Evolutionary conservation across 2,888 invertebrate genomes (phyloP), one percentile per base, ranked within the genome.

Genomic region (Eremobia ochroleuca): DNA sequence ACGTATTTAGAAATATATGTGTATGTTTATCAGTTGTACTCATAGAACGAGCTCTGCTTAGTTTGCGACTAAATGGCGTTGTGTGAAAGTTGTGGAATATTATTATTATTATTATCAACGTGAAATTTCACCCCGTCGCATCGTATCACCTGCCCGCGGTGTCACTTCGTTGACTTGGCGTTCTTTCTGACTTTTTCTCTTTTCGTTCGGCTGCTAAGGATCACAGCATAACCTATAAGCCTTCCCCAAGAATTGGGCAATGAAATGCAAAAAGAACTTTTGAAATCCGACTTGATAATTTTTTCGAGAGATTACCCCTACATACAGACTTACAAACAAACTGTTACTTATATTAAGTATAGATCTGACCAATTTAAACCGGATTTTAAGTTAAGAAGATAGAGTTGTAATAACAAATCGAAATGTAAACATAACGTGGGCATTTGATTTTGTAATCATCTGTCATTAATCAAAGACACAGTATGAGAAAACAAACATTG

Each of bases 351-450:
- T 25, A 52, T n/a, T 52, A 52, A n/a, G 25, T 52, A 52, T 55
- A 13, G 21, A 28, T 66, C 46, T 73, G 13, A 66, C 15, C 31
- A n/a, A 66, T 43, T 73, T 73, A 21, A 59, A 43, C 34, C 9
- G 49, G 34, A 52, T 73, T 64, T 31, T 28, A 31, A 2, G 55
- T 31, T 9, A 18, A 59, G 1, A 58, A 58, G 18, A 13, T 15
- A 28, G 0, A 43, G 70, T 28, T 0, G 3, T n/a, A 18, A 52
- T 21, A 18, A 73, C 8, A 25, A 52, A 61, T 18, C 1, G n/a
- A 15, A 5, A 8, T 46, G 9, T 52, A 1, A 43, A 34, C 0
- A 43, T 1, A 34, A 37, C n/a, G 11, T 40, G 15, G 37, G n/a
- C 8, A 59, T n/a, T 40, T 31, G n/a, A 40, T 59, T n/a, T n/a